phyloP scores from a whole-genome alignment of 2,888 invertebrate species.

The Trachelus troglodyta region DNA sequence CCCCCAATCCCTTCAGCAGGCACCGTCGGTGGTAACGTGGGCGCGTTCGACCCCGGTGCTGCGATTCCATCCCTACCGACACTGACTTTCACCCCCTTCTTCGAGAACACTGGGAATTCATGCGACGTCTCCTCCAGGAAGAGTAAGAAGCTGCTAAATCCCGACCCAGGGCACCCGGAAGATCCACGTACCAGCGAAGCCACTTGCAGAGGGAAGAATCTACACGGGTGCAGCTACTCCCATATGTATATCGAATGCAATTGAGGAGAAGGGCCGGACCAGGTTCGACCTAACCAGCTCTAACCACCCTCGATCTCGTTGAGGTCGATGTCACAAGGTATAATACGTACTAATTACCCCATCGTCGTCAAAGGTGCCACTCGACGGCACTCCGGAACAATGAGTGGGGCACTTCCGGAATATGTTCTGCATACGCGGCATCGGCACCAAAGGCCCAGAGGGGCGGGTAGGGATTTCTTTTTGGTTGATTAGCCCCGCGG shows the following conservation, averaged over 20 bases:
- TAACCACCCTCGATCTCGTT: background rate
- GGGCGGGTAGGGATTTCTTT: constrained; percentile 30
- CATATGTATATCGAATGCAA: background rate
- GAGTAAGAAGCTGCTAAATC: no score
- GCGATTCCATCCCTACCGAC: background rate
- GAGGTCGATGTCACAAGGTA: constrained; percentile 54
- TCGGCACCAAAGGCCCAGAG: constrained; percentile 39
- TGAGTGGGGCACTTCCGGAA: constrained; percentile 50
- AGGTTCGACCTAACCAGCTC: background rate
- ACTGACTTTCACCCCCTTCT: background rate
- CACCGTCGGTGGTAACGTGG: background rate
- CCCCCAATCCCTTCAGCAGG: background rate
- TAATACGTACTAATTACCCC: constrained; percentile 62
- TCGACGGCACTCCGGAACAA: constrained; percentile 53
- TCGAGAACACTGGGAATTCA: background rate
- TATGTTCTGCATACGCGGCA: constrained; percentile 57
- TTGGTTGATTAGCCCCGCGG: constrained; percentile 52
- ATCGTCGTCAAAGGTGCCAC: constrained; percentile 58
- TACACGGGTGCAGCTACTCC: background rate
- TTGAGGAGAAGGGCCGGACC: background rate
- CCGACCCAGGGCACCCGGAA: background rate
- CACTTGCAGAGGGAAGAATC: no score
- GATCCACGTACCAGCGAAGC: background rate
- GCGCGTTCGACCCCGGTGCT: constrained; percentile 3
- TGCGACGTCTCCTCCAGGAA: background rate